These are phyloP conservation scores for Caradrina kadenii DNA, from an alignment of 2,888 invertebrate genomes.

Conservation along the genomic window DNA sequence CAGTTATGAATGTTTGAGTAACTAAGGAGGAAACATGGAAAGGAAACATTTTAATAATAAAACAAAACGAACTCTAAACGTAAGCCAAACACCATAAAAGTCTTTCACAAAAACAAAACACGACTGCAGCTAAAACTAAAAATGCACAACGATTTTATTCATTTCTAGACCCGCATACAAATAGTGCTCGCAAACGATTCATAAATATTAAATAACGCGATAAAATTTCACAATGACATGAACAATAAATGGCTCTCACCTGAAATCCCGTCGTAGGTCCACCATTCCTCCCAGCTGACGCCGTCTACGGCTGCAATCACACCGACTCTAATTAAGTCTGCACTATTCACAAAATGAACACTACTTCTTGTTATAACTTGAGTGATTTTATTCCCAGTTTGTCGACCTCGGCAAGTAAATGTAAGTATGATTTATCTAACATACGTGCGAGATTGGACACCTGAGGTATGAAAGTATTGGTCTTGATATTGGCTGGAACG, in stretches of 20 bases:
- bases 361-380: constrained; percentile 56
- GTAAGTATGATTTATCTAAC: constrained; percentile 43
- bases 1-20: neutral
- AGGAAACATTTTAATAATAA: neutral
- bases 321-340: constrained; percentile 86
- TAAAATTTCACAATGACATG: constrained; percentile 60
- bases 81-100: neutral
- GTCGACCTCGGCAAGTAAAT: constrained; percentile 40
- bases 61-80: neutral
- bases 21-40: neutral
- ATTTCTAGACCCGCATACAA: constrained; percentile 59
- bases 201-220: constrained; percentile 59
- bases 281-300: constrained; percentile 98
- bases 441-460: constrained; percentile 43
- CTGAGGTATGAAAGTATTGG: constrained; percentile 30
- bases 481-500: constrained; percentile 30
- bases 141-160: constrained; percentile 46
- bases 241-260: constrained; percentile 91
- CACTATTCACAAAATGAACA: constrained; percentile 78
- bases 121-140: constrained; percentile 33
- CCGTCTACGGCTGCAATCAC: constrained; percentile 93
- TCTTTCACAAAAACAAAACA: constrained; percentile 21
- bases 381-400: constrained; percentile 58
- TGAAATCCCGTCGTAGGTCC: constrained; percentile 98
- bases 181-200: constrained; percentile 56